Evolutionary conservation across 2,797 vertebrate genomes (phyloP).

Genomic region (Chloroceryle amazona): DNA sequence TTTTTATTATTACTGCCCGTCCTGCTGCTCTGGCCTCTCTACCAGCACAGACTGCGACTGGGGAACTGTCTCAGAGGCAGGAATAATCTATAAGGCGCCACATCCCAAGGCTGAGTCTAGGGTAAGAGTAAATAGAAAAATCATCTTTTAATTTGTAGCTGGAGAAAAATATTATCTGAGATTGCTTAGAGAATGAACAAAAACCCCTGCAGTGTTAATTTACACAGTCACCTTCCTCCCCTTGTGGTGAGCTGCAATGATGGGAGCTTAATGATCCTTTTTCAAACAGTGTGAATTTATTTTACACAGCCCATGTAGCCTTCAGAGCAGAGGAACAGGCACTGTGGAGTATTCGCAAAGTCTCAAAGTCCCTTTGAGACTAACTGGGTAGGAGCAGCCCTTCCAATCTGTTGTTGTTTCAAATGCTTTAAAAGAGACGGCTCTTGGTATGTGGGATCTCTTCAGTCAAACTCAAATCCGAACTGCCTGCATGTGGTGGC

Average conservation of each 20-base stretch:
- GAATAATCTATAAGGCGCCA: background rate
- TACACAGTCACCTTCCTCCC: background rate
- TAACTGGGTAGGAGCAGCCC: background rate
- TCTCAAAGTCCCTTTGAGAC: background rate
- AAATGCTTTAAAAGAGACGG: background rate
- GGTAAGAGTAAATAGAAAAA: background rate
- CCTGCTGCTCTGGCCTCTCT: background rate
- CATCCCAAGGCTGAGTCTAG: background rate
- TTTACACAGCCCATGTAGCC: background rate
- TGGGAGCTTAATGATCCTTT: background rate
- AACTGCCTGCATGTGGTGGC: background rate
- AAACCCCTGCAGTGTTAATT: background rate
- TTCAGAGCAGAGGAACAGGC: background rate
- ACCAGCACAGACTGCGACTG: background rate
- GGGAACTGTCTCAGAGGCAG: background rate
- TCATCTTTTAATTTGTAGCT: background rate
- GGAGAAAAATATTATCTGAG: background rate
- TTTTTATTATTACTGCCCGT: background rate
- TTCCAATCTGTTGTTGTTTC: background rate
- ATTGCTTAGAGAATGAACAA: background rate
- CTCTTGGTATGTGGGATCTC: background rate
- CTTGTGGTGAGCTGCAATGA: background rate
- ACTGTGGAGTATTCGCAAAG: background rate
- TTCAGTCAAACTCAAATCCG: background rate
- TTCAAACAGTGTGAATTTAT: background rate